A percentile compares a stretch with the other conserved stretches of the same genome.
These are phyloP conservation scores for Polyommatus iphigenia DNA, from an alignment of 2,888 invertebrate species.

Conservation along the genomic window DNA sequence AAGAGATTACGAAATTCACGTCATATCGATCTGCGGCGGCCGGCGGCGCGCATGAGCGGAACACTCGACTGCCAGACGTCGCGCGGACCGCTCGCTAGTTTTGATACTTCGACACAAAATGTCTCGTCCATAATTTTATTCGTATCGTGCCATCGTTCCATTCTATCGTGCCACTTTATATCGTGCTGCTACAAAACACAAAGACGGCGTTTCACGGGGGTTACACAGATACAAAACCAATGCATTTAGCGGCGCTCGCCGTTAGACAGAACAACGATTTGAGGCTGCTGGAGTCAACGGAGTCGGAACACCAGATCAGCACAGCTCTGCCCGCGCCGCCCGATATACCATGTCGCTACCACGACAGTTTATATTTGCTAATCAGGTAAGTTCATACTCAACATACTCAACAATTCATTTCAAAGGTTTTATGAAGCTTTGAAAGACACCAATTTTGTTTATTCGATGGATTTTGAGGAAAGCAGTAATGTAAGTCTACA, in stretches of 20 bases:
- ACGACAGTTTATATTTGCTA: slow-evolving; percentile 81
- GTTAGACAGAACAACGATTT: slow-evolving; percentile 49
- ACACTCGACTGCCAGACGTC: background rate
- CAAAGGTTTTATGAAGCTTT: too few species aligned
- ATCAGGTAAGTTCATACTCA: background rate
- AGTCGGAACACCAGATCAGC: slow-evolving; percentile 64
- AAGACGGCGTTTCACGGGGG: slow-evolving; percentile 60
- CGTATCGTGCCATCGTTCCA: slow-evolving; percentile 39
- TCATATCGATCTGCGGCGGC: slow-evolving; percentile 15
- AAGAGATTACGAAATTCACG: slow-evolving; percentile 7
- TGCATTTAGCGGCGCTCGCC: slow-evolving; percentile 67
- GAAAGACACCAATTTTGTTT: too few species aligned
- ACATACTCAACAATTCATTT: too few species aligned
- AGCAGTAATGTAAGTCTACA: too few species aligned
- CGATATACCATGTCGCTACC: slow-evolving; percentile 79
- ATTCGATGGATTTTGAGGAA: background rate
- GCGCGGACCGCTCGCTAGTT: slow-evolving; percentile 20
- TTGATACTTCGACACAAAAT: slow-evolving; percentile 34
- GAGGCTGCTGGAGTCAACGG: slow-evolving; percentile 65
- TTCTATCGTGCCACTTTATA: slow-evolving; percentile 33
- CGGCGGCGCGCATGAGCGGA: slow-evolving; percentile 24
- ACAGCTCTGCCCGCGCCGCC: slow-evolving; percentile 63
- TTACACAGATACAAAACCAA: slow-evolving; percentile 55
- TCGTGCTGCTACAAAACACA: slow-evolving; percentile 49
- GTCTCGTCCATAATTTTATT: slow-evolving; percentile 37